Percentiles rank a stretch among this genome's conserved stretches.
These are phyloP conservation scores for Drosophila setifemur DNA, from an alignment of 1,140 invertebrate genomes.

Conservation along the genomic window DNA sequence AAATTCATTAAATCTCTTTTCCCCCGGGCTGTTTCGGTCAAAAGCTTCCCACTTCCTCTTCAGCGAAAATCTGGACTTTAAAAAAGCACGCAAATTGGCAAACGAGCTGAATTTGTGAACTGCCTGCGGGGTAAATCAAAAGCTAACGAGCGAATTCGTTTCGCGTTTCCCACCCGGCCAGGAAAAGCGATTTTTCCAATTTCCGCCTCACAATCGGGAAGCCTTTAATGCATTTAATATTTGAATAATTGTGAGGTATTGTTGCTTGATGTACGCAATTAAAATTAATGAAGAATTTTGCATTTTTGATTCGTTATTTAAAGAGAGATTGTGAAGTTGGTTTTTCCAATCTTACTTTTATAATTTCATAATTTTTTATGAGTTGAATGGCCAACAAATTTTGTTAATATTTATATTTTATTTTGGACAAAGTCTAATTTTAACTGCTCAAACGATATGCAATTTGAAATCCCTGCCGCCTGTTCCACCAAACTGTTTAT, in stretches of 20 bases:
- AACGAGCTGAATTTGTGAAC: constrained; percentile 15
- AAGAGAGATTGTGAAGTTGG: neutral
- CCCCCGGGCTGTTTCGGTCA: constrained; percentile 24
- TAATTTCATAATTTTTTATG: too few species aligned
- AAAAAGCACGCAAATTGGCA: constrained; percentile 43
- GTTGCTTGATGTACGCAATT: too few species aligned
- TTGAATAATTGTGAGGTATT: too few species aligned
- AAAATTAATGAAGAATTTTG: neutral
- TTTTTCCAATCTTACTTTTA: too few species aligned
- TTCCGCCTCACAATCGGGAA: neutral
- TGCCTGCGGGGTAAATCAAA: constrained; percentile 21
- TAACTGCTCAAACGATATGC: too few species aligned
- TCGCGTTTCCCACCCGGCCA: neutral
- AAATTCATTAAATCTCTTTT: constrained; percentile 60
- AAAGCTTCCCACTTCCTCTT: neutral
- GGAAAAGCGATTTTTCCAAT: neutral
- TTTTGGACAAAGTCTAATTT: too few species aligned
- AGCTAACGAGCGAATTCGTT: constrained; percentile 24
- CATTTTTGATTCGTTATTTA: too few species aligned
- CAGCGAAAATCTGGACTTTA: neutral
- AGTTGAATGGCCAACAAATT: too few species aligned
- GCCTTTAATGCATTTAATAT: neutral
- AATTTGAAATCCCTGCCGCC: neutral
- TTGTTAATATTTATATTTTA: too few species aligned
- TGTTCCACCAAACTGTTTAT: constrained; percentile 4